A percentile compares a stretch with the other conserved stretches of the same genome.
Evolutionary conservation across 2,888 invertebrate genomes (phyloP).

Genomic region (Beris chalybata): DNA sequence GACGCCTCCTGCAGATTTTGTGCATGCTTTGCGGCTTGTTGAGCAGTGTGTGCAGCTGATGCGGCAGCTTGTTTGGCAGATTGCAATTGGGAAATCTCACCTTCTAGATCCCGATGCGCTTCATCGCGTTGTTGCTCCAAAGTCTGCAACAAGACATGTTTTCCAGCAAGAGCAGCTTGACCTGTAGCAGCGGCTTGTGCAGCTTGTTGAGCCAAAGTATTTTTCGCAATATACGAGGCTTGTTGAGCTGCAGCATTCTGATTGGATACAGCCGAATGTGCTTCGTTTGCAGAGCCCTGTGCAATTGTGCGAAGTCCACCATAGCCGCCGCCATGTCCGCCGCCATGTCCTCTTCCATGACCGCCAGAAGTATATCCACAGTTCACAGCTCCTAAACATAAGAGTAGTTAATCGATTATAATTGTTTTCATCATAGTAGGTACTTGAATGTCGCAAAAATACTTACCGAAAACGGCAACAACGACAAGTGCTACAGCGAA

Average conservation of each 20-base stretch:
- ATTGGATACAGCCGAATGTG: slow-evolving; percentile 71
- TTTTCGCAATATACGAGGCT: slow-evolving; percentile 65
- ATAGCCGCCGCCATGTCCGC: slow-evolving; percentile 55
- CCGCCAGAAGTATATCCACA: too few species aligned
- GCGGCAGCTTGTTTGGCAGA: slow-evolving; percentile 66
- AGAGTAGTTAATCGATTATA: too few species aligned
- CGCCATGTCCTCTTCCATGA: too few species aligned
- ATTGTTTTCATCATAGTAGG: too few species aligned
- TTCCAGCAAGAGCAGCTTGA: slow-evolving; percentile 61
- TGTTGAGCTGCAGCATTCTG: slow-evolving; percentile 77
- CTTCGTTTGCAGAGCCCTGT: slow-evolving; percentile 75
- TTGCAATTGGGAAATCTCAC: slow-evolving; percentile 70
- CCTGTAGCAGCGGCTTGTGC: slow-evolving; percentile 66
- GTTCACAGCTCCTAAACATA: too few species aligned
- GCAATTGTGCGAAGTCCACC: slow-evolving; percentile 65
- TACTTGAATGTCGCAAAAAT: too few species aligned
- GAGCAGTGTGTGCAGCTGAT: slow-evolving; percentile 66
- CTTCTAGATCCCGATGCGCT: slow-evolving; percentile 65
- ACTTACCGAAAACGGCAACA: too few species aligned
- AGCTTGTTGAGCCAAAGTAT: slow-evolving; percentile 71
- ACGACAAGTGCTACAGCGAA: too few species aligned
- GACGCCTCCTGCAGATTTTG: slow-evolving; percentile 38
- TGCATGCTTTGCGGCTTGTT: slow-evolving; percentile 65
- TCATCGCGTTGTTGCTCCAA: slow-evolving; percentile 63
- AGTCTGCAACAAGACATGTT: slow-evolving; percentile 62